phyloP scores from a whole-genome alignment of 1,140 invertebrate genomes.

The Drosophila orosa region DNA sequence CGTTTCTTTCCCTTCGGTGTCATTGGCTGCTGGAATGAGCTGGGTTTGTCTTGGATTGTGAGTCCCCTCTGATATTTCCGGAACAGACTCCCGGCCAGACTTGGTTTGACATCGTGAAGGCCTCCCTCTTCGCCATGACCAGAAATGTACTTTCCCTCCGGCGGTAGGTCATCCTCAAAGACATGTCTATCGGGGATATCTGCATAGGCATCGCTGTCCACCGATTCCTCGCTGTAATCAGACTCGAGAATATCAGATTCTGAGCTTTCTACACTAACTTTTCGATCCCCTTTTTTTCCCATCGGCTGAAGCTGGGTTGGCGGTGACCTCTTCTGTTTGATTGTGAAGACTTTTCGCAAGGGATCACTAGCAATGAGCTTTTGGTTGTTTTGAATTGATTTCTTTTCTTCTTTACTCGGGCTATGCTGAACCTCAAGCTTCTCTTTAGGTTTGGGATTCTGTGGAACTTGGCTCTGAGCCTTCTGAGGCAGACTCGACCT shows the following conservation, averaged over 20 bases:
- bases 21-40: neutral
- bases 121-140: slow-evolving; percentile 55
- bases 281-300: neutral
- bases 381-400: slow-evolving; percentile 17
- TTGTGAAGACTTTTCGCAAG: neutral
- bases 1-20: neutral
- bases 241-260: slow-evolving; percentile 24
- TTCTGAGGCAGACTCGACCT: neutral
- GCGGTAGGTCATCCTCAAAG: slow-evolving; percentile 48
- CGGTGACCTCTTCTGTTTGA: neutral
- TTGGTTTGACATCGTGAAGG: slow-evolving; percentile 25
- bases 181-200: slow-evolving; percentile 67
- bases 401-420: neutral
- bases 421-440: neutral
- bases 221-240: slow-evolving; percentile 8
- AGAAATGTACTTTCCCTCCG: slow-evolving; percentile 39
- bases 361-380: slow-evolving; percentile 12
- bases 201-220: slow-evolving; percentile 44
- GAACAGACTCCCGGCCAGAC: slow-evolving; percentile 5
- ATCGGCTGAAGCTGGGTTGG: neutral
- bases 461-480: neutral
- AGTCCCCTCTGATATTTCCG: neutral
- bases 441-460: neutral
- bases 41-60: neutral
- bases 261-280: slow-evolving; percentile 1